Conservation (phyloP, 2,113 vertebrate genomes). For the Heterotilapia buettikoferi region DNA sequence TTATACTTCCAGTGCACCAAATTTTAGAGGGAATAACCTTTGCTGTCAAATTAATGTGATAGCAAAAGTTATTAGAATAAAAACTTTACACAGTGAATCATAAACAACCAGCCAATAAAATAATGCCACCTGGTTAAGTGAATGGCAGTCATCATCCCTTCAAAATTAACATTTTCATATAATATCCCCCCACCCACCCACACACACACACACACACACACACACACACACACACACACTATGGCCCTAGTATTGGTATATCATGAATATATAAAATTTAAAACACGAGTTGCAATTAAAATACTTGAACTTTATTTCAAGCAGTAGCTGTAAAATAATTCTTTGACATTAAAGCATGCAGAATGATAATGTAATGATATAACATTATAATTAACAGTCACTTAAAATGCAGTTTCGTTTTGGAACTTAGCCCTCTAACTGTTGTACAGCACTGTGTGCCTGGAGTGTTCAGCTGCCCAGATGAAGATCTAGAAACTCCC, state of each 20-base stretch:
- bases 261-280: background rate
- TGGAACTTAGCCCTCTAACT: background rate
- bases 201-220: rapidly evolving
- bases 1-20: background rate
- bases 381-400: background rate
- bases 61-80: background rate
- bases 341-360: background rate
- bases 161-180: background rate
- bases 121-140: background rate
- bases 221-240: rapidly evolving
- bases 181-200: rapidly evolving
- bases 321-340: background rate
- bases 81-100: background rate
- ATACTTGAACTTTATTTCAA: background rate
- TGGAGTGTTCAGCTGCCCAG: background rate
- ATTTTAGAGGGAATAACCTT: background rate
- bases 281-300: background rate
- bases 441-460: background rate
- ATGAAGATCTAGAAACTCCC: background rate
- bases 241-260: background rate
- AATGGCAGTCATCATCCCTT: background rate
- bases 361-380: background rate
- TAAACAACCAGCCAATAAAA: background rate
- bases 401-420: background rate
- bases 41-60: background rate